Base-by-base conservation (phyloP, 1,140 invertebrate species). In the Panagrolaimus sp. region DNA sequence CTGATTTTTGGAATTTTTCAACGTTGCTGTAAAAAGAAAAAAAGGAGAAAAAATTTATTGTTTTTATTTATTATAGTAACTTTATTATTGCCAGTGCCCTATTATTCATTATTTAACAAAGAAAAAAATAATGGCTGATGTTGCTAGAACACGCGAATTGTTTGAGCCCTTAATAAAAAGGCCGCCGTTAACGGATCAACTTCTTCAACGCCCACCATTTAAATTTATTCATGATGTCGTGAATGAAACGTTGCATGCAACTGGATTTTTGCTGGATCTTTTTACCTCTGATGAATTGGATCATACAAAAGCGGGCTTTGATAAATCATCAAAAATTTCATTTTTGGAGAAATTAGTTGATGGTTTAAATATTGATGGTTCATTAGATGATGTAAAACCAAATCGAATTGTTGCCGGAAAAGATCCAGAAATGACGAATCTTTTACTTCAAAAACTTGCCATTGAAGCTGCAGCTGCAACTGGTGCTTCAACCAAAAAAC, bases 151-250 rank as follows among this genome's bases (percentile, higher is more conserved):
- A 23, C 66, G 51, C 8, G 66, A 68, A n/a, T 61, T 77, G 9
- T 78, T 77, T 66, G 27, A 74, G 13, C 23, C 73, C n/a, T 90
- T 90, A 82, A 88, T 97, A 44, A 94, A 92, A 84, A 92, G 91
- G 77, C 94, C 94, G 3, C 89, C 90, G 1, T 85, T 97, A 38
- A 93, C 89, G 20, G 93, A 96, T 66, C 96, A 96, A 85, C 85
- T 96, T 66, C 84, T 98, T 16, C 88, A 85, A 76, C 93, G 94
- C 84, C 94, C 95, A 67, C 94, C 95, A 0, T 97, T 98, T 85
- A 86, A 92, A 77, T 97, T 96, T 86, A 85, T 98, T 51, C 92
- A 96, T 84, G 95, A 98, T 85, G 89, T 97, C 73, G 87, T 96
- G 66, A 90, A 88, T 74, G 87, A 89, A 67, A 91, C 95, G 85